phyloP scores from a whole-genome alignment of 2,888 invertebrate genomes.

The Caradrina kadenii region DNA sequence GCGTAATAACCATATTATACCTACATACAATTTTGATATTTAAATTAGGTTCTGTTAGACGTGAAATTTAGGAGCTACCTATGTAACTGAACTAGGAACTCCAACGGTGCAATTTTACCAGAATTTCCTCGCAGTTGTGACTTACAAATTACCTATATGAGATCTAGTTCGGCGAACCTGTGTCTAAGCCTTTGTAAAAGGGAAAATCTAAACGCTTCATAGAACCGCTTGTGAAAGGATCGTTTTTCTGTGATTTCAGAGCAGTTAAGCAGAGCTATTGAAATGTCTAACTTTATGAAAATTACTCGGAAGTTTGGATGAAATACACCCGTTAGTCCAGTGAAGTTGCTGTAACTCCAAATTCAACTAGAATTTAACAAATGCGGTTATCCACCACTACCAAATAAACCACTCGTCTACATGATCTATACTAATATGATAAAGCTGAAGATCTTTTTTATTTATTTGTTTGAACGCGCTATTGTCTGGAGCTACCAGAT shows the following conservation, averaged over 20 bases:
- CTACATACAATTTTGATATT: not conserved
- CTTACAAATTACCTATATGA: conserved; percentile 39
- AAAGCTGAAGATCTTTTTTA: too few relatives aligned
- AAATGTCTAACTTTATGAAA: conserved; percentile 6
- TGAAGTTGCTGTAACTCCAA: not conserved
- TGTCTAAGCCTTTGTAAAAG: conserved; percentile 1
- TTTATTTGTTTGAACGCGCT: too few relatives aligned
- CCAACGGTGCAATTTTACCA: conserved; percentile 6
- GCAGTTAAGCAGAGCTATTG: not conserved
- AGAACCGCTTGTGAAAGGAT: not conserved
- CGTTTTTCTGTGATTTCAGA: not conserved
- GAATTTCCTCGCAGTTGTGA: conserved; percentile 10
- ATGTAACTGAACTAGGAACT: not conserved
- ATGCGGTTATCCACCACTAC: too few relatives aligned
- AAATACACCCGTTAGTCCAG: not conserved
- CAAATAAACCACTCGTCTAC: too few relatives aligned
- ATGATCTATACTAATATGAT: too few relatives aligned
- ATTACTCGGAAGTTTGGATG: not conserved
- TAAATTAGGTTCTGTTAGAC: not conserved
- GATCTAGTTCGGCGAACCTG: conserved; percentile 24
- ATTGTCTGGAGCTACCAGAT: too few relatives aligned
- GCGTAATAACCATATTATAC: not conserved
- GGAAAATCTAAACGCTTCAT: conserved; percentile 11
- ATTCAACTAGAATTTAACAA: not conserved
- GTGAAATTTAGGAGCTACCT: not conserved